Base-by-base conservation (phyloP, 2,888 invertebrate genomes). In the Drosophila prolongata region DNA sequence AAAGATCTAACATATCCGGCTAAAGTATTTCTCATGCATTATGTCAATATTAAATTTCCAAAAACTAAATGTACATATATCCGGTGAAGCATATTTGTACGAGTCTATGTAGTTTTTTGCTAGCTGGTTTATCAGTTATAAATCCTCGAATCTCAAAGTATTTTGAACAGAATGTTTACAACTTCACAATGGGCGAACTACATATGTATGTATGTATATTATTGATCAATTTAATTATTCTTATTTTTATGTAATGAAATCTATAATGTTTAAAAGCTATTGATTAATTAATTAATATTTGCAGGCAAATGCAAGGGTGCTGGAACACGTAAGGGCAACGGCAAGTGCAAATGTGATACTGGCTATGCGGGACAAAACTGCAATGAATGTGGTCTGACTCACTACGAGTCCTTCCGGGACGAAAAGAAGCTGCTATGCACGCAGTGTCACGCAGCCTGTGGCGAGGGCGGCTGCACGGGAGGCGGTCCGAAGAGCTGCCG, bases 281-380 rank as follows among this genome's bases (percentile, higher is more conserved):
- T 30, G 8, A 8, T 30, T 8, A 3, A 24, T 30, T 6, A 30
- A 8, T 8, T 30, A 6, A 30, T 8, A 30, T 30, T 38, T 3
- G 30, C 11, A 58, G 91, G 91, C 4, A 95, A 95, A 91, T 94
- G 94, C 77, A 92, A 94, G 75, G 99, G 99, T 0, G 95, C 95
- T 73, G 99, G 99, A 0, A 98, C 98, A 0, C 94, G 98, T 46
- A 97, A 97, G 91, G 99, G 99, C 0, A 97, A 96, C 89, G 99
- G 99, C 0, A 95, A 95, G 71, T 99, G 99, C 90, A 93, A 94
- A 13, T 99, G 99, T 92, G 95, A 98, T 86, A 87, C 91, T 6
- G 98, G 98, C 0, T 99, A 99, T 90, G 88, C 91, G 0, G 98
- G 98, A 0, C 94, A 94, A 0, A 92, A 93, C 30, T 99, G 99